Evolutionary conservation across 2,113 vertebrate genomes (phyloP).

Genomic region (Sinocyclocheilus anophthalmus): DNA sequence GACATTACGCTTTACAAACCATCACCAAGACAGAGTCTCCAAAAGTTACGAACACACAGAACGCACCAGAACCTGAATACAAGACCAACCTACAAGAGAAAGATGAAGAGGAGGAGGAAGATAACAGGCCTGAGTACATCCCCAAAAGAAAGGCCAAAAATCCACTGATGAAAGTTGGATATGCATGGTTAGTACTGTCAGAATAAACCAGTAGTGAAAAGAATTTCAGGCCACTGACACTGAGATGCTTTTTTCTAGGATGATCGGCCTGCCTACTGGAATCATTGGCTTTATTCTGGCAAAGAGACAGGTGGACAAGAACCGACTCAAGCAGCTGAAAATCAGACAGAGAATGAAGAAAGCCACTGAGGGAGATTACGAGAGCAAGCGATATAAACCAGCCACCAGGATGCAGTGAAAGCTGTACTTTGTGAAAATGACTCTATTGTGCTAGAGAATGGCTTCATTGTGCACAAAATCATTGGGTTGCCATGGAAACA

Average conservation of each 20-base stretch:
- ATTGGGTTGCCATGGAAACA: constrained; percentile 15
- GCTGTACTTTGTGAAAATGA: not conserved
- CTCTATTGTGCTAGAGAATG: not conserved
- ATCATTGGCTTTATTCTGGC: constrained; percentile 86
- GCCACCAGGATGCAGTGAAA: constrained; percentile 36
- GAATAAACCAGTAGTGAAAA: not conserved
- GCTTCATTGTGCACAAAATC: not conserved
- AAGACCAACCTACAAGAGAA: not conserved
- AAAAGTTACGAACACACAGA: constrained; percentile 21
- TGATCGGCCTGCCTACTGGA: constrained; percentile 86
- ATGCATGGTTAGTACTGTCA: constrained; percentile 84
- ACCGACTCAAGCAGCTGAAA: constrained; percentile 88
- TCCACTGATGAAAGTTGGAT: constrained; percentile 86
- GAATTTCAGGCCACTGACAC: not conserved
- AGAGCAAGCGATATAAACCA: constrained; percentile 76
- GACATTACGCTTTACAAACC: constrained; percentile 47
- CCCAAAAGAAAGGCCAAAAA: constrained; percentile 84
- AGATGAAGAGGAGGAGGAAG: constrained; percentile 48
- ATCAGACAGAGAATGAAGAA: constrained; percentile 82
- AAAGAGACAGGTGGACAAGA: constrained; percentile 91
- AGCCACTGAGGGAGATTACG: constrained; percentile 83
- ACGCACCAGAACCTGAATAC: not conserved
- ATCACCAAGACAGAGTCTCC: constrained; percentile 65
- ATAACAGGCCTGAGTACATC: constrained; percentile 81
- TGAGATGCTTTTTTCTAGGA: constrained; percentile 74